A percentile compares a stretch with the other conserved stretches of the same genome.
These are phyloP conservation scores for Uropetala carovei DNA, from an alignment of 2,888 invertebrate genomes.

Conservation along the genomic window DNA sequence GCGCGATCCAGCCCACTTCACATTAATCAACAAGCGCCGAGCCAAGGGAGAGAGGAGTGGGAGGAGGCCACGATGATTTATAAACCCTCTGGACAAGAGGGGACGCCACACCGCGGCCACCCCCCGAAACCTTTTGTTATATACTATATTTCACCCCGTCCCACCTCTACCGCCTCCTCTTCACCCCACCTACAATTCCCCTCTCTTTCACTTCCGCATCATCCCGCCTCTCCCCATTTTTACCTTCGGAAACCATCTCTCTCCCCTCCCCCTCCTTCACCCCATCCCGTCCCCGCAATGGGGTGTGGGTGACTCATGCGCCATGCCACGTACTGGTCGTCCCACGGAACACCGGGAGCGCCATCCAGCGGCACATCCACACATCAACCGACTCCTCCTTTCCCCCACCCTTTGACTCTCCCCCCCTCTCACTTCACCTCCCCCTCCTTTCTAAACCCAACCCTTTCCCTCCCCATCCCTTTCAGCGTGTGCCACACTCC, in stretches of 20 bases:
- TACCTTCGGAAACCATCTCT: not conserved
- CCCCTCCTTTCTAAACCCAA: not conserved
- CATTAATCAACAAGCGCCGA: not conserved
- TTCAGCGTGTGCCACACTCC: not conserved
- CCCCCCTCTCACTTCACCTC: not conserved
- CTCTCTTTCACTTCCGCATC: not conserved
- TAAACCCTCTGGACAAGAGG: not conserved
- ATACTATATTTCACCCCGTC: not conserved
- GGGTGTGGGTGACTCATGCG: constrained; percentile 4
- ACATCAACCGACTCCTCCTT: not conserved
- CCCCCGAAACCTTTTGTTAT: not conserved
- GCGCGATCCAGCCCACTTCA: not conserved
- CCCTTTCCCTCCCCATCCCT: not conserved
- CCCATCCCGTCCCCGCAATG: not conserved
- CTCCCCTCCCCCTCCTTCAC: not conserved
- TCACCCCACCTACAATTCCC: not conserved
- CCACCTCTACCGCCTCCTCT: too few species aligned
- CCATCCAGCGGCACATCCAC: too few species aligned
- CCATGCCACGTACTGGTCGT: not conserved
- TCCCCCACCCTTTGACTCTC: not conserved
- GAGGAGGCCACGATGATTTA: not conserved
- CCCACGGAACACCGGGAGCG: not conserved
- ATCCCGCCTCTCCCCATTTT: not conserved
- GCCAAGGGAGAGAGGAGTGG: too few species aligned
- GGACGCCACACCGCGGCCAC: not conserved